Conservation (phyloP, 2,888 invertebrate genomes). For the Ditula angustiorana region DNA sequence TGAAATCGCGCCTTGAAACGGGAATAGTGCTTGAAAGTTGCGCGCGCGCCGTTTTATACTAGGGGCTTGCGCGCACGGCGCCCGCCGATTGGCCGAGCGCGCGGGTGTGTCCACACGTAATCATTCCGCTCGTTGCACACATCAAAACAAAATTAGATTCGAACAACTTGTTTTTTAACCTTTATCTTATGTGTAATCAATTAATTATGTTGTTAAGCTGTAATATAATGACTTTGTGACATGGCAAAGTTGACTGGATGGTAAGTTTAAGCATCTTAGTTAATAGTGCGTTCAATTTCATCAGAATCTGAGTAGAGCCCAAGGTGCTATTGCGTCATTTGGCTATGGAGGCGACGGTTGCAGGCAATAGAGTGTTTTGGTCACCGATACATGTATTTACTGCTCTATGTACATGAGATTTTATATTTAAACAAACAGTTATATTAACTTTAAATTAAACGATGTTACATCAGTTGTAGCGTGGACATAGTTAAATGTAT, state of each 20-base stretch:
- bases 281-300: slow-evolving; percentile 44
- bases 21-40: slow-evolving; percentile 55
- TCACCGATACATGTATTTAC: background rate
- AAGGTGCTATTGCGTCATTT: slow-evolving; percentile 41
- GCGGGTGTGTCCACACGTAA: slow-evolving; percentile 74
- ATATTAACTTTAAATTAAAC: background rate
- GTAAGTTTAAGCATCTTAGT: background rate
- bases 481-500: too few species aligned
- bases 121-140: slow-evolving; percentile 46
- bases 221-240: background rate
- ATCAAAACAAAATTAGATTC: slow-evolving; percentile 26
- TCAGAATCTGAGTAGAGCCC: slow-evolving; percentile 37
- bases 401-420: background rate
- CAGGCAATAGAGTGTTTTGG: slow-evolving; percentile 21
- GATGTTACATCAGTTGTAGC: too few species aligned
- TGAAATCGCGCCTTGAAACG: slow-evolving; percentile 52
- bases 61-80: slow-evolving; percentile 65
- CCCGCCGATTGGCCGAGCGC: slow-evolving; percentile 69
- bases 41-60: slow-evolving; percentile 67
- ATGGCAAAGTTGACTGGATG: background rate
- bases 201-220: slow-evolving; percentile 16
- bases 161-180: slow-evolving; percentile 52
- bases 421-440: background rate
- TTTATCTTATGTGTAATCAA: slow-evolving; percentile 40
- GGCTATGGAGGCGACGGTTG: slow-evolving; percentile 20